Base-by-base conservation (phyloP, 2,888 invertebrate genomes). In the Silvanus unidentatus region DNA sequence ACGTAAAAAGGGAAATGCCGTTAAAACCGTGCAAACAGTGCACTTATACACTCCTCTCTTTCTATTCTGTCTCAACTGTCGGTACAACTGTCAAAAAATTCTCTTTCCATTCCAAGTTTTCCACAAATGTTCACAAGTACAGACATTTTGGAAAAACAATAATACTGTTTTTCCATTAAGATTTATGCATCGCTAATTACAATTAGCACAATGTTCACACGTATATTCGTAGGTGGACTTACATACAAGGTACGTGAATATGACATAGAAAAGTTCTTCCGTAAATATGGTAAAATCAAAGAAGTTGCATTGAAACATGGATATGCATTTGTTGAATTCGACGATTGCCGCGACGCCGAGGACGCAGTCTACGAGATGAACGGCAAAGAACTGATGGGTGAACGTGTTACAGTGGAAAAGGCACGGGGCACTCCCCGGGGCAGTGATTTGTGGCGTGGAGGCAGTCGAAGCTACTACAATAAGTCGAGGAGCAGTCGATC, bases 291-390 rank as follows among this genome's bases (percentile, higher is more conserved):
- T 57, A 81, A 89, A 72, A 89, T 88, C 69, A 82, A 88, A 72
- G 95, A 96, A 71, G 88, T 97, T 62, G 84, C 94, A 54, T 86
- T 96, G 77, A 96, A 97, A 77, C 94, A 93, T 77, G 96, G 95
- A 66, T 97, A 92, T 77, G 95, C 93, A 53, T 97, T 97, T 84
- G 94, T 97, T 75, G 97, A 97, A 78, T 97, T 97, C 74, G 96
- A 97, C 72, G 95, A 96, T 71, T 86, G 93, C 66, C 80, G 95
- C 70, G 97, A 97, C 77, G 96, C 97, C 38, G 97, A 98, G 74
- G 98, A 99, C 77, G 98, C 98, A 3, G 95, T 96, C 1, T 96
- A 98, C 75, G 98, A 98, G 73, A 75, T 98, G 58, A 97, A 98
- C 75, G 98, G 98, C 34, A 95, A 94, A 73, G 95, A 97, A 65